Percentiles rank a stretch among this genome's conserved stretches.
phyloP scores from a whole-genome alignment of 2,113 vertebrate genomes.

The Prunella fulvescens region DNA sequence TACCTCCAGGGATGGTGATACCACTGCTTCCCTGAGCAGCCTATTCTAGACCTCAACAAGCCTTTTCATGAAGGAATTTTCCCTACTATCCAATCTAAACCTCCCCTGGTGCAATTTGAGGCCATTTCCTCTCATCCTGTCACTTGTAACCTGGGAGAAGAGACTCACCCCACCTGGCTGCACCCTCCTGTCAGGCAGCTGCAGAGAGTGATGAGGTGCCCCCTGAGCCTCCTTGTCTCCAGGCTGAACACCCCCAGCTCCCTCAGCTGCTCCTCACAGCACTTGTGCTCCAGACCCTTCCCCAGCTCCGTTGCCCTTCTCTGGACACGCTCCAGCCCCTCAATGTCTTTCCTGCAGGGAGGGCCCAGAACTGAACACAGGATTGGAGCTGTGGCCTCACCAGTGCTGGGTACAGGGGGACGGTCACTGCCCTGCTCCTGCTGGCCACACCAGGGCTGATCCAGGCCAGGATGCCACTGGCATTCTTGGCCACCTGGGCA shows the following conservation, averaged over 20 bases:
- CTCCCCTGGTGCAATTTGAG: background rate
- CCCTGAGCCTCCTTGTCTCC: background rate
- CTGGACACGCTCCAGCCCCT: background rate
- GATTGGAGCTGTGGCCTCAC: background rate
- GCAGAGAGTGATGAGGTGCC: rapidly evolving
- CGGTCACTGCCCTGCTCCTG: background rate
- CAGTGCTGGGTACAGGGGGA: background rate
- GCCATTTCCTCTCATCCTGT: rapidly evolving
- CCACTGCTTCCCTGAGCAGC: background rate
- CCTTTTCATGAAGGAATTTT: background rate
- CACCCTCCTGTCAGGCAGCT: background rate
- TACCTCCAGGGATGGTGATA: background rate
- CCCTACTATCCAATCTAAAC: background rate
- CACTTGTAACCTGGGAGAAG: background rate
- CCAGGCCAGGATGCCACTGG: background rate
- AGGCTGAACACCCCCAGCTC: background rate
- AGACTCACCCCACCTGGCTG: rapidly evolving
- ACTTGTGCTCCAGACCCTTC: background rate
- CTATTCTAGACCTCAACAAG: background rate
- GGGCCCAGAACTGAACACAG: background rate
- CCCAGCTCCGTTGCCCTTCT: background rate
- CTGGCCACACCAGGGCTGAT: background rate
- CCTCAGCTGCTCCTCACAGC: background rate
- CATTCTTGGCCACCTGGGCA: background rate
- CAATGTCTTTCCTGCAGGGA: background rate